Evolutionary conservation across 2,113 vertebrate genomes (phyloP).

Genomic region (Charadrius vociferus): DNA sequence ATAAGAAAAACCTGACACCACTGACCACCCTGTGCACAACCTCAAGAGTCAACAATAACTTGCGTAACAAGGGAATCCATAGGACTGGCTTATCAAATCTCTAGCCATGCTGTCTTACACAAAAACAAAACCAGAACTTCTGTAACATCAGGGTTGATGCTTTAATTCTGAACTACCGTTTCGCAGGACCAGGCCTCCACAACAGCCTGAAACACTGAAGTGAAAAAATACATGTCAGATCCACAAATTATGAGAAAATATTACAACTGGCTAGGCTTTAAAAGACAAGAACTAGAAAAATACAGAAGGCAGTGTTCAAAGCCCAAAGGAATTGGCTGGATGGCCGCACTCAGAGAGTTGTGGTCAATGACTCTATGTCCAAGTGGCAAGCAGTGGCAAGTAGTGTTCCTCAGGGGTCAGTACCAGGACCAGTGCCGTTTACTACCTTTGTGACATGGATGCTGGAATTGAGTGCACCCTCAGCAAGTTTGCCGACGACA

Average conservation of each 20-base stretch:
- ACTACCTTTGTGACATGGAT: background rate
- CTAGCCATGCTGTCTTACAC: background rate
- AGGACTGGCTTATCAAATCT: background rate
- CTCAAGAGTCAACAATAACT: background rate
- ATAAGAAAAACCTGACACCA: background rate
- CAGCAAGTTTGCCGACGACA: background rate
- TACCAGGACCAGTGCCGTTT: background rate
- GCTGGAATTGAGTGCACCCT: background rate
- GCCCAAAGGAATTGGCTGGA: background rate
- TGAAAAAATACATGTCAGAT: background rate
- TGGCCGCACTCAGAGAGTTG: background rate
- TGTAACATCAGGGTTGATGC: background rate
- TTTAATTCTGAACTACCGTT: background rate
- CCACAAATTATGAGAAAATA: background rate
- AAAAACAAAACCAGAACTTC: background rate
- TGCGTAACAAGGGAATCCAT: background rate
- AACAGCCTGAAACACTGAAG: background rate
- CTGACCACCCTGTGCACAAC: fast-evolving
- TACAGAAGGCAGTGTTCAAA: background rate
- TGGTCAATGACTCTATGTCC: background rate
- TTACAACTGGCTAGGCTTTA: background rate
- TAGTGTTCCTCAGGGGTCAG: background rate
- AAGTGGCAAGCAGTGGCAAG: background rate
- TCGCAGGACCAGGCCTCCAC: background rate
- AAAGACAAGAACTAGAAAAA: background rate